phyloP scores from a whole-genome alignment of 2,113 vertebrate genomes.

The Thalassarche chlororhynchos region DNA sequence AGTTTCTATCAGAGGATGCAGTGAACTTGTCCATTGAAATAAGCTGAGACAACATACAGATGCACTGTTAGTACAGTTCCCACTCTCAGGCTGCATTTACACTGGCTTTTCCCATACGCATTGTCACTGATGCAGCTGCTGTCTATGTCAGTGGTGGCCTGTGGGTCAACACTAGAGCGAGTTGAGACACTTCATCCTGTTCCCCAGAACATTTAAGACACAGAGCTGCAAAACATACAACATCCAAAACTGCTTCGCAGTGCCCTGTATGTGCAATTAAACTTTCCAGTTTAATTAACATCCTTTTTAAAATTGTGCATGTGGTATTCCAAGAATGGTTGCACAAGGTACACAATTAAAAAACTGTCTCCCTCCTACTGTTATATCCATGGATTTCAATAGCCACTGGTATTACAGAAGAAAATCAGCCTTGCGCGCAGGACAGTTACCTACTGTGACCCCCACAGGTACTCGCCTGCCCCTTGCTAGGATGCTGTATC shows the following conservation, averaged over 20 bases:
- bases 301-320: neutral
- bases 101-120: neutral
- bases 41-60: neutral
- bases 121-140: neutral
- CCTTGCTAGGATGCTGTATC: neutral
- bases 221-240: neutral
- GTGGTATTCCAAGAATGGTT: neutral
- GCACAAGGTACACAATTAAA: neutral
- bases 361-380: neutral
- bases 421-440: neutral
- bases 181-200: neutral
- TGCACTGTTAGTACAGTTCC: neutral
- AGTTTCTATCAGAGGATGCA: neutral
- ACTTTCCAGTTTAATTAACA: neutral
- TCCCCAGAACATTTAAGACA: neutral
- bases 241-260: neutral
- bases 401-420: neutral
- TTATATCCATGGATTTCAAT: neutral
- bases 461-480: neutral
- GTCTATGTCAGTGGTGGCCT: neutral
- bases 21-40: neutral
- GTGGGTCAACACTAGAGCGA: neutral
- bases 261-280: neutral
- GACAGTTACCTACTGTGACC: accelerated
- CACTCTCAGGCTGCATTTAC: neutral